Base-by-base conservation (phyloP, 1,140 invertebrate species). In the Scylla paramamosain region DNA sequence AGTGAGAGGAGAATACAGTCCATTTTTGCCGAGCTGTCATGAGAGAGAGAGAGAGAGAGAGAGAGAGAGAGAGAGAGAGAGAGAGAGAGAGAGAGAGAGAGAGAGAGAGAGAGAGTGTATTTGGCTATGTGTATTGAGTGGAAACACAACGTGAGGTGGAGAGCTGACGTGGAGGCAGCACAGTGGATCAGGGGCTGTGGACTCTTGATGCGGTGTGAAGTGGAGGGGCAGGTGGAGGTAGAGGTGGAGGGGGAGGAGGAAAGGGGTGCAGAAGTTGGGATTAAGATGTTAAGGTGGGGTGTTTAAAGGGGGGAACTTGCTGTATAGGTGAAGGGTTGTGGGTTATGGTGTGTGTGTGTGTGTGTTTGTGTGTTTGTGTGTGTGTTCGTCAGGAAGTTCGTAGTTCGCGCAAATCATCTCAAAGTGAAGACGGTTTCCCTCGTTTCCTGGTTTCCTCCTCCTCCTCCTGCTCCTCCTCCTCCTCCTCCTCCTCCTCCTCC, bases 41-140 rank as follows among this genome's bases (percentile, higher is more conserved):
- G 67, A 77, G 67, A 77, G 67, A 77, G 67, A 77, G 67, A 77
- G 67, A 77, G 67, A 77, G 67, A 77, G 67, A 77, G 67, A 77
- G 67, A 77, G 67, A 77, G 67, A 77, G 67, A 77, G 67, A 67
- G 59, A 67, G 59, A 67, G 59, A 67, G 59, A 67, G 59, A 67
- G 59, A 67, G 59, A 67, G 59, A 67, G 59, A 67, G 59, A 67
- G 59, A 67, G 59, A 67, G 59, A 67, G 59, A 67, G 59, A 67
- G 59, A 67, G 59, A 67, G 59, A 77, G 67, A 77, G 67, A 77
- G 67, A 77, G 67, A 77, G 25, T 7, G 3, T 77, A 77, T n/a
- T 77, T 77, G 67, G n/a, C 20, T 20, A 77, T 7, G 67, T 77
- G 67, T n/a, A 77, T 7, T 20, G 25, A 77, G n/a, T 77, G 67